Base-by-base conservation (phyloP, 2,888 invertebrate genomes). In the Stramonita haemastoma region DNA sequence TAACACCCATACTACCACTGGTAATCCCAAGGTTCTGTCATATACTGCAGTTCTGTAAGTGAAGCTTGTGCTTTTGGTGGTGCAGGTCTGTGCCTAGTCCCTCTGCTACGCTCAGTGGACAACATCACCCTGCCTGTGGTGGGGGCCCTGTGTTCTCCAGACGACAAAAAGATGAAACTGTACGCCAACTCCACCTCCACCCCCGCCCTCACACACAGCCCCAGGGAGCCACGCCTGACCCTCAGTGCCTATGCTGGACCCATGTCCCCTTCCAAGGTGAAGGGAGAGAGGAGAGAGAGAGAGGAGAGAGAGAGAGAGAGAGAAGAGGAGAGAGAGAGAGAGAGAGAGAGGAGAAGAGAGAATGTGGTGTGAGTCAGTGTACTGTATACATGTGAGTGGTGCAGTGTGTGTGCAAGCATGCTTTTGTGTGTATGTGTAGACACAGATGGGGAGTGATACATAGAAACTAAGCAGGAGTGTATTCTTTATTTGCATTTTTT, bases 191-290 rank as follows among this genome's bases (percentile, higher is more conserved):
- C 66, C 4, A 29, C 79, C 73, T 11, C 73, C 22, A 79, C 84
- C 73, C n/a, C 26, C 70, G 34, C 66, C 11, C 29, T 46, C 32
- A 77, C 34, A 66, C 88, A 88, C 84, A 94, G 93, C 88, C 94
- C 95, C 36, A 93, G 89, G 73, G 93, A 94, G 57, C 92, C 94
- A 0, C 92, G 93, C 1, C 89, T 94, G 89, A 91, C 92, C 60
- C 93, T 96, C n/a, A 94, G 94, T 94, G 99, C 98, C 0, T 97
- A 97, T 96, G 99, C 98, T 17, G 99, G 99, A 0, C 99, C 99
- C 32, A 98, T 99, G 98, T 97, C 97, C 79, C 97, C 97, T 91
- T 96, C 93, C 11, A 92, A 94, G 94, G 96, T 95, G 56, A 4
- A 8, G 19, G 2, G 5, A 66, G 17, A 26, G 5, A 22, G 60